Conservation (phyloP, 1,140 invertebrate genomes). For the Meteorus sp. region DNA sequence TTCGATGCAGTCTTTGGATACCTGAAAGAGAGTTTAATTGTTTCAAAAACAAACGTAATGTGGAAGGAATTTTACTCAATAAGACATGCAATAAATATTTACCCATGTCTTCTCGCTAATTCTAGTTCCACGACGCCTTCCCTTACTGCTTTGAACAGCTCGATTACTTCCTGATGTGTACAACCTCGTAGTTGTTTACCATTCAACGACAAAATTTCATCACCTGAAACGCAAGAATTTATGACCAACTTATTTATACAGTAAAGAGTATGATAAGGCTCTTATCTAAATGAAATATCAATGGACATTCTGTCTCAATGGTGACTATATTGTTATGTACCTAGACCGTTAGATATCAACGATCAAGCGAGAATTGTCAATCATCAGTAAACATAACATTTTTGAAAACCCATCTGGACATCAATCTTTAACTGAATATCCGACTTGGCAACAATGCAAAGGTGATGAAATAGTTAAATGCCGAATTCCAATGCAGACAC, state of each 20-base stretch:
- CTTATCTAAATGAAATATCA: not conserved
- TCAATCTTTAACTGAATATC: no score
- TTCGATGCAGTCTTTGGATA: slow-evolving; percentile 50
- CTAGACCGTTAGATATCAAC: no score
- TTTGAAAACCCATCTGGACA: no score
- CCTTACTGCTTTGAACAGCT: slow-evolving; percentile 76
- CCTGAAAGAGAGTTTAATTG: slow-evolving; percentile 36
- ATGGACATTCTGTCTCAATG: not conserved
- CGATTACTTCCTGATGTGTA: slow-evolving; percentile 77
- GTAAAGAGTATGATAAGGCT: not conserved
- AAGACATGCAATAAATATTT: slow-evolving; percentile 21
- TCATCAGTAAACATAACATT: no score
- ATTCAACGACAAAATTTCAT: slow-evolving; percentile 80
- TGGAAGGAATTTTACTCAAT: no score
- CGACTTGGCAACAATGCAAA: no score
- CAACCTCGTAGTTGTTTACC: slow-evolving; percentile 70
- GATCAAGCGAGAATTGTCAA: no score
- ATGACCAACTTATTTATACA: slow-evolving; percentile 7
- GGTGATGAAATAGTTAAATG: no score
- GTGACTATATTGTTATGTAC: no score
- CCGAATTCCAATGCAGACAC: no score
- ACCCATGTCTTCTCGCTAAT: slow-evolving; percentile 63
- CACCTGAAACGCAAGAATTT: slow-evolving; percentile 64
- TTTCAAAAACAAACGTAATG: slow-evolving; percentile 30
- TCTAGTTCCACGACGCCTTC: slow-evolving; percentile 72